Evolutionary conservation across 2,888 invertebrate genomes (phyloP), one percentile per base, ranked within the genome.

Genomic region (Morpho deidamia): DNA sequence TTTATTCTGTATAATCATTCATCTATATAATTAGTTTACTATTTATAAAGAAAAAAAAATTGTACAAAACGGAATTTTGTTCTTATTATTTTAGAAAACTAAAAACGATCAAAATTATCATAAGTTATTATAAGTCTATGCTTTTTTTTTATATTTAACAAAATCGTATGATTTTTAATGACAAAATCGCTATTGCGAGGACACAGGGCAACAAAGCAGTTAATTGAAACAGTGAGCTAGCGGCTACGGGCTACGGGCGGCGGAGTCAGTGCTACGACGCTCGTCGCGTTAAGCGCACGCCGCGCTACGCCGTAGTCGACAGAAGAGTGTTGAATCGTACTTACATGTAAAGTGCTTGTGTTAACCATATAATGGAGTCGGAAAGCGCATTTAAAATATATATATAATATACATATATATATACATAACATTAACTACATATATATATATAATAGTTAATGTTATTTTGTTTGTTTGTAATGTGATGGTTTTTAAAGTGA

Each of bases 211-310:
- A 81, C 84, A 86, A 82, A 81, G 78, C 82, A 82, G 81, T 82
- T 86, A 83, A 87, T 86, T 85, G 84, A 81, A 83, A 83, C 73
- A 73, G 71, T 70, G 75, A 68, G 70, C 67, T 69, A 65, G 68
- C 69, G 63, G 66, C 71, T 68, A 66, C 72, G 64, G 54, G 54
- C 64, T 60, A 55, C 60, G 62, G 57, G 60, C 54, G 69, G 71
- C 72, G 74, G 74, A 81, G 83, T 71, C 86, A 89, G 88, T 88
- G 80, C 85, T 85, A 83, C 86, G 83, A 68, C 70, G 76, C 71
- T 69, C 83, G 81, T 69, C 84, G 86, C 80, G 85, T 84, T 80
- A 84, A 69, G 68, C 72, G 74, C 79, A 70, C 85, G 84, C 73
- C 56, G 70, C 82, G 77, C 82, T 72, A 68, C 64, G 55, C 44